phyloP scores from a whole-genome alignment of 2,888 invertebrate species.

The Buathra laborator region DNA sequence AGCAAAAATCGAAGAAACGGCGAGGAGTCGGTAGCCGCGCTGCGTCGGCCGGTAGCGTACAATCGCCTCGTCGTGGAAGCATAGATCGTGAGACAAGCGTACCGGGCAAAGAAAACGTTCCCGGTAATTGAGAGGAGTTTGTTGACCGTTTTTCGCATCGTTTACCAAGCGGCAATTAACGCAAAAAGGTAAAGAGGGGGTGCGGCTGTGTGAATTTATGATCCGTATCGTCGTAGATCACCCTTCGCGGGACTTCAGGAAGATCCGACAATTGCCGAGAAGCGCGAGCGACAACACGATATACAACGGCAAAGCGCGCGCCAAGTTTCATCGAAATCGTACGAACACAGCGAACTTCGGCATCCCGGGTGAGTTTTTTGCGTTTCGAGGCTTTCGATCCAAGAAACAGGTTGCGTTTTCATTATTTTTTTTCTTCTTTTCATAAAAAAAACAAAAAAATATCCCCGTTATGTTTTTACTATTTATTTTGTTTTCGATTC shows the following conservation, averaged over 20 bases:
- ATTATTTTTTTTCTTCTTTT: slow-evolving; percentile 22
- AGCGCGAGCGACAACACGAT: slow-evolving; percentile 85
- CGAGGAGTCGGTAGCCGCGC: slow-evolving; percentile 85
- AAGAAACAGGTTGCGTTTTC: not conserved
- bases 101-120: slow-evolving; percentile 80
- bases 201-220: slow-evolving; percentile 6
- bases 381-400: not conserved
- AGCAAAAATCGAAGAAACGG: slow-evolving; percentile 91
- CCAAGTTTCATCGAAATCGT: slow-evolving; percentile 79
- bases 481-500: not conserved
- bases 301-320: slow-evolving; percentile 81
- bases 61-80: slow-evolving; percentile 82
- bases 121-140: slow-evolving; percentile 74
- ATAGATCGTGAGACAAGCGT: slow-evolving; percentile 80
- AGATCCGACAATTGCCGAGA: slow-evolving; percentile 82
- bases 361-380: slow-evolving; percentile 80
- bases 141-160: slow-evolving; percentile 1
- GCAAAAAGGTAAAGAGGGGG: not conserved
- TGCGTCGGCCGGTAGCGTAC: slow-evolving; percentile 83
- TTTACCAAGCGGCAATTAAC: not conserved
- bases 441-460: not conserved
- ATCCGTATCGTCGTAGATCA: slow-evolving; percentile 76
- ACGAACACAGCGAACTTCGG: slow-evolving; percentile 78
- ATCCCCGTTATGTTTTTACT: not conserved
- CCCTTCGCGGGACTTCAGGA: slow-evolving; percentile 80